phyloP scores from a whole-genome alignment of 2,888 invertebrate species.

The Zelleria hepariella region DNA sequence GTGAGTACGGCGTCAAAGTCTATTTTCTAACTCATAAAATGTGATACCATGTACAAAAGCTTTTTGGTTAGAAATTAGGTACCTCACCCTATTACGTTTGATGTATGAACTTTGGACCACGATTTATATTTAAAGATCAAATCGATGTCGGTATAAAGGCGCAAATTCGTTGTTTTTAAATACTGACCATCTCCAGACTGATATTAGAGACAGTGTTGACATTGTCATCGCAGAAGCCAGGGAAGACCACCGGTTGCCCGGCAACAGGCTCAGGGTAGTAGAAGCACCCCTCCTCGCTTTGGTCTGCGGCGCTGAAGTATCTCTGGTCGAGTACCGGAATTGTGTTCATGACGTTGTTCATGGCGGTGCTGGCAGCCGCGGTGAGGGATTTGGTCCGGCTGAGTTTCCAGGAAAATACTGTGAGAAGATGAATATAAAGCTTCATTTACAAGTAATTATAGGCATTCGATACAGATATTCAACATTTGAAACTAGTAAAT shows the following conservation, averaged over 20 bases:
- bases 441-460: conserved; percentile 8
- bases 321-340: conserved; percentile 28
- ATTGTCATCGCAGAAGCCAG: conserved; percentile 31
- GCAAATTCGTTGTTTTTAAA: no score
- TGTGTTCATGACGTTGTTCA: conserved; percentile 22
- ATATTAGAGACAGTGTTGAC: conserved; percentile 20
- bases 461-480: no score
- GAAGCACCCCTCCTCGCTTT: conserved; percentile 32
- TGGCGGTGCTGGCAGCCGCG: conserved; percentile 15
- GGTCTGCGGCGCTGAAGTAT: conserved; percentile 27
- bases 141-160: no score
- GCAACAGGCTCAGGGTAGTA: conserved; percentile 30
- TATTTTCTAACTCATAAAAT: no score
- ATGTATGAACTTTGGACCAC: no score
- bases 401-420: conserved; percentile 34
- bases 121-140: no score
- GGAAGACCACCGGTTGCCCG: conserved; percentile 30
- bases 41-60: no score
- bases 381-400: conserved; percentile 28
- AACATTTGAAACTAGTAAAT: no score
- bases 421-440: conserved; percentile 25
- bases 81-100: no score
- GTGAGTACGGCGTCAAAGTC: no score
- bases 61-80: no score
- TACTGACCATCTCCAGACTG: conserved; percentile 20